phyloP scores from a whole-genome alignment of 35 echinoderm and acorn worm genomes.

The Lytechinus pictus region DNA sequence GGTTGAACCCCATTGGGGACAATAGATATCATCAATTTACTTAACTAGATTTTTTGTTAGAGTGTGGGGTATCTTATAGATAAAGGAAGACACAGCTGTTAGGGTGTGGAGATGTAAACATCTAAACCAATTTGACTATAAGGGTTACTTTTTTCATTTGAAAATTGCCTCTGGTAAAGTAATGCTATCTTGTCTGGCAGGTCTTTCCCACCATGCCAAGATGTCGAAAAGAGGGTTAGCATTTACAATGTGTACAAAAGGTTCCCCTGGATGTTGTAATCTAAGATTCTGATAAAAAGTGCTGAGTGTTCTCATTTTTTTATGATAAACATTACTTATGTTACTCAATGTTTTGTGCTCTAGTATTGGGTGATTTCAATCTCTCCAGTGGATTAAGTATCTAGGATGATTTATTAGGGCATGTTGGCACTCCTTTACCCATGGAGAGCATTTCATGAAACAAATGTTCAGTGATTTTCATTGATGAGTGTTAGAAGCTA shows the following conservation, averaged over 20 bases:
- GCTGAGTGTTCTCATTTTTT: background rate
- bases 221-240: background rate
- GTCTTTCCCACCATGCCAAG: background rate
- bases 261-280: background rate
- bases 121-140: background rate
- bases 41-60: background rate
- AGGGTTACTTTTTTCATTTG: background rate
- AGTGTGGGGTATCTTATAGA: background rate
- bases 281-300: background rate
- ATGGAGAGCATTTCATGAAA: too few relatives aligned
- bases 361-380: background rate
- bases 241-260: background rate
- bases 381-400: background rate
- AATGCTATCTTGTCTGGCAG: background rate
- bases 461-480: too few relatives aligned
- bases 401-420: background rate
- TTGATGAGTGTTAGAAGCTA: too few relatives aligned
- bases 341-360: background rate
- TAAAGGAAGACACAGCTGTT: background rate
- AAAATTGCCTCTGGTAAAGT: background rate
- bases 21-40: background rate
- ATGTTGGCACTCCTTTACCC: background rate
- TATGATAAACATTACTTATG: background rate
- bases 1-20: background rate
- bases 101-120: background rate